Evolutionary conservation across 1,140 invertebrate species (phyloP), one percentile per base, ranked within the genome.

Genomic region (Achroia grisella): DNA sequence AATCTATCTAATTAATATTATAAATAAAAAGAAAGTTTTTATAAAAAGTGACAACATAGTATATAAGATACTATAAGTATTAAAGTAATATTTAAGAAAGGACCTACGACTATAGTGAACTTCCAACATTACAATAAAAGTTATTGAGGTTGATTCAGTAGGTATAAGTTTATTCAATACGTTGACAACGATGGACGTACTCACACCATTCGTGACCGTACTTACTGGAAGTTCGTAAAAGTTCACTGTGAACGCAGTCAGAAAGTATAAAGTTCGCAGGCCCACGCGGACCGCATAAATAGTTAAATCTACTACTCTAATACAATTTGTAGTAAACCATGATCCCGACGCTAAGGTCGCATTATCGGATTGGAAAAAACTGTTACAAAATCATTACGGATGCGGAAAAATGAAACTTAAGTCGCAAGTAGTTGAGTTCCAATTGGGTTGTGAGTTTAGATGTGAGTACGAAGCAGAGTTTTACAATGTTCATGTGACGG

Each of bases 321-420:
- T 82, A 82, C 78, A 82, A 82, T 82, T 82, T 82, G 78, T 82
- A 82, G 78, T 82, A 82, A 82, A 82, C 78, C 76, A 80, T 80
- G 78, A 80, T 82, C 78, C 71, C 67, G 67, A 65, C 67, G 64
- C 72, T 80, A 80, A 82, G 74, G 76, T 78, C 74, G 74, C 74
- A 82, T 82, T 82, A 82, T 82, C 76, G 74, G 72, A 82, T 82
- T 80, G 76, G 74, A 75, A 77, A 77, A 79, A 82, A 82, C 71
- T 71, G 67, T 79, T 73, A 66, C 63, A 64, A 67, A 68, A 70
- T 50, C 70, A 55, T 60, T 47, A 52, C 10, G 15, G 29, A 9
- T 35, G 10, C 17, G 42, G 39, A 34, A 75, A 77, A 78, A 60
- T 72, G 46, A 36, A 52, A 46, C 65, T 70, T 78, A 70, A 41